Evolutionary conservation across 2,797 vertebrate genomes (phyloP), one percentile per base, ranked within the genome.

Genomic region (Sebastes diploproa): DNA sequence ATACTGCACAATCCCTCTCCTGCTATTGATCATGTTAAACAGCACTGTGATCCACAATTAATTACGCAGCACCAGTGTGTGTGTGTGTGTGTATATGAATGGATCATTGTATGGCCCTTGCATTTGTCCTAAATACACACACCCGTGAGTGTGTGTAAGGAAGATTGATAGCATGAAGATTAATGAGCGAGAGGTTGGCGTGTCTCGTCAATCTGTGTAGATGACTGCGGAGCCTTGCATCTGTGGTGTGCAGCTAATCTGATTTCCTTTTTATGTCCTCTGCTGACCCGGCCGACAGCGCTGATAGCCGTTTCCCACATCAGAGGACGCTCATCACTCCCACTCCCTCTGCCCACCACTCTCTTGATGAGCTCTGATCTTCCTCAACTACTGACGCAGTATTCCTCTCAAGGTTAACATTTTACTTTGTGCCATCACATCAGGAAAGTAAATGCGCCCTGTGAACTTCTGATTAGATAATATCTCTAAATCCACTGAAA

Each of bases 171-270:
- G 76, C 32, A 3, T 55, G 34, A 78, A 88, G 83, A 86, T 86
- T 88, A 80, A 46, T 63, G 63, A 84, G 75, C 0, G 59, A 82
- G 72, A 81, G 72, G 64, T 38, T 69, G 36, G 38, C 38, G 34
- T 71, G 78, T 88, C 82, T 85, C 13, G 23, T 86, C 83, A 74
- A 84, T 89, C 87, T 83, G 75, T 22, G 58, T 54, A 56, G 56
- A 84, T 76, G 80, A 88, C 87, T 75, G 83, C 80, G 61, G 67
- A 79, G 85, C 60, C 81, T 76, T 88, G 60, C 78, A 69, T 67
- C 36, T 59, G 65, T 69, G 74, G 77, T 86, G 66, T 66, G 55
- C 71, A 82, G 87, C 83, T 93, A 88, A 95, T 93, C 89, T 89
- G 77, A 92, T 93, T 91, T 87, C 77, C 80, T 81, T 74, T 76